Evolutionary conservation across 2,888 invertebrate genomes (phyloP), one percentile per base, ranked within the genome.

Genomic region (Nephrotoma appendiculata): DNA sequence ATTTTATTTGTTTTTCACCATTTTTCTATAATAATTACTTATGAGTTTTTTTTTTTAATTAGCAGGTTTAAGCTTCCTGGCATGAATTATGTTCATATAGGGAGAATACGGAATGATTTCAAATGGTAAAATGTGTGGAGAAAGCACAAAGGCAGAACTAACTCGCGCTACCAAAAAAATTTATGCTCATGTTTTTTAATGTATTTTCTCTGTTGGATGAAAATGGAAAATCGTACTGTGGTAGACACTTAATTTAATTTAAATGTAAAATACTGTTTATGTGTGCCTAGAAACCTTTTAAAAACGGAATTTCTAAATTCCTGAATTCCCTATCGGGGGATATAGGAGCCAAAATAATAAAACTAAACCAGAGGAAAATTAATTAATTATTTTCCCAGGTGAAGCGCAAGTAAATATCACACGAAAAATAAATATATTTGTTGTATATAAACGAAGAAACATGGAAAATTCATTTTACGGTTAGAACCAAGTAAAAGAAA

Each of bases 371-470:
- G 31, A 71, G n/a, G n/a, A 15, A 52, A 52, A 31, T 31, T 71
- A 71, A 71, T 31, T 71, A 71, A 31, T 71, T 71, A 84, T 84
- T 84, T 84, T 84, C 84, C 84, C 84, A 84, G 84, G 84, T 84
- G 42, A 84, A 84, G n/a, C 15, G 43, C 84, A 84, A 84, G n/a
- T n/a, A 41, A 41, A 84, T 15, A 84, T 84, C 5, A 42, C 15
- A 84, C 41, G 84, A 84, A n/a, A 84, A 42, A 84, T n/a, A 84
- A n/a, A 42, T 84, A 71, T 31, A 9, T 31, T 9, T n/a, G 6
- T 57, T n/a, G 19, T 57, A 52, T 52, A 52, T 15, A 52, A 15
- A 52, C 11, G 52, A 52, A 52, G 15, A 52, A 52, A 52, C 52
- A 52, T 71, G 71, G 31, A 71, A 71, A 71, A 31, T 31, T 71